Evolutionary conservation across 2,797 vertebrate species (phyloP).

Genomic region (Potorous gilbertii): DNA sequence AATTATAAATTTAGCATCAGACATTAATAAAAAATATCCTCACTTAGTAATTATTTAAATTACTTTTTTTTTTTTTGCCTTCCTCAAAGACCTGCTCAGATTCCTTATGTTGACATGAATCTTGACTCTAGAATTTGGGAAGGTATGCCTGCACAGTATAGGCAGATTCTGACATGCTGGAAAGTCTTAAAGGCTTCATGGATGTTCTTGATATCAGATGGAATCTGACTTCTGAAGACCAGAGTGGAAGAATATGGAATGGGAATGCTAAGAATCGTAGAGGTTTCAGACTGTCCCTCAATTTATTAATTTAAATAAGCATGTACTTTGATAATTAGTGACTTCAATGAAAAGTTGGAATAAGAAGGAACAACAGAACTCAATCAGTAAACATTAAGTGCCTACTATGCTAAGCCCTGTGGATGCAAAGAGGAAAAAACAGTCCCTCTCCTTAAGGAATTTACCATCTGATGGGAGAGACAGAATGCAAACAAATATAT

Average conservation of each 20-base stretch:
- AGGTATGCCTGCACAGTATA: neutral
- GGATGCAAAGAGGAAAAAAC: neutral
- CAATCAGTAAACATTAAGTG: neutral
- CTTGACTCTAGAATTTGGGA: neutral
- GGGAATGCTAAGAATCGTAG: neutral
- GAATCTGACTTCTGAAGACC: neutral
- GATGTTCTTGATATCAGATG: neutral
- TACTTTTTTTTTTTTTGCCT: neutral
- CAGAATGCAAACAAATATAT: neutral
- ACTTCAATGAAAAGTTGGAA: neutral
- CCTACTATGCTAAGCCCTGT: neutral
- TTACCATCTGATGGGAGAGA: neutral
- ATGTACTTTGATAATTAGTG: neutral
- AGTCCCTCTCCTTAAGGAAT: neutral
- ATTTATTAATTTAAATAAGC: neutral
- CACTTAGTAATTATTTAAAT: neutral
- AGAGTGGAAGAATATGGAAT: neutral
- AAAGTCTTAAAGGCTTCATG: neutral
- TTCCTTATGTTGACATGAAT: neutral
- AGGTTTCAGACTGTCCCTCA: neutral
- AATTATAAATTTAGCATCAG: neutral
- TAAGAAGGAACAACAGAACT: neutral
- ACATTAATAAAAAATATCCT: neutral
- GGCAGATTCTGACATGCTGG: neutral
- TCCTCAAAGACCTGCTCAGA: neutral